phyloP scores from a whole-genome alignment of 2,797 vertebrate genomes.

The Champsocephalus gunnari region DNA sequence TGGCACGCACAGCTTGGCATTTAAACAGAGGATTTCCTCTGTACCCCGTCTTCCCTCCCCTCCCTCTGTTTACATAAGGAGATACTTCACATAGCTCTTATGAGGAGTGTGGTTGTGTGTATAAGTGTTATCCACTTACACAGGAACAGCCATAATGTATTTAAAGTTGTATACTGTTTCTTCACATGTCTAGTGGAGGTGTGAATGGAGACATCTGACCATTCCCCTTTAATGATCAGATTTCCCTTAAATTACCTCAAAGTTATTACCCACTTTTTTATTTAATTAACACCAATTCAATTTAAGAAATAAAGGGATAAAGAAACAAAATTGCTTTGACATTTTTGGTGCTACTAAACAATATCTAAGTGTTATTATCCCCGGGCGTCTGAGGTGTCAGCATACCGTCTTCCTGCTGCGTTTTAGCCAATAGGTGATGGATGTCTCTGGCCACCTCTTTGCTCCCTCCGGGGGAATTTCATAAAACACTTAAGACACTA shows the following conservation, averaged over 20 bases:
- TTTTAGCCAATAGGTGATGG: constrained; percentile 68
- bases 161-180: not conserved
- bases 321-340: constrained; percentile 12
- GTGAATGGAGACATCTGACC: not conserved
- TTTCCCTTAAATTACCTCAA: not conserved
- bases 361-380: constrained; percentile 40
- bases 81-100: constrained; percentile 47
- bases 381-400: constrained; percentile 62
- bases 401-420: constrained; percentile 67
- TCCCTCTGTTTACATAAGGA: constrained; percentile 73
- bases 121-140: constrained; percentile 12
- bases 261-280: not conserved
- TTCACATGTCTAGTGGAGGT: not conserved
- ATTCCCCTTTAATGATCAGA: not conserved
- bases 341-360: constrained; percentile 32
- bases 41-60: constrained; percentile 71
- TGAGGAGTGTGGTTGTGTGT: constrained; percentile 21
- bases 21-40: constrained; percentile 79
- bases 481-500: constrained; percentile 64
- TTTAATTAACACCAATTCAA: constrained; percentile 10
- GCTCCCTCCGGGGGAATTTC: constrained; percentile 55
- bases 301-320: constrained; percentile 12
- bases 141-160: constrained; percentile 11
- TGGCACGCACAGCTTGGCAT: constrained; percentile 71
- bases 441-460: constrained; percentile 64